phyloP scores from a whole-genome alignment of 2,888 invertebrate genomes.

The Macaria notata region DNA sequence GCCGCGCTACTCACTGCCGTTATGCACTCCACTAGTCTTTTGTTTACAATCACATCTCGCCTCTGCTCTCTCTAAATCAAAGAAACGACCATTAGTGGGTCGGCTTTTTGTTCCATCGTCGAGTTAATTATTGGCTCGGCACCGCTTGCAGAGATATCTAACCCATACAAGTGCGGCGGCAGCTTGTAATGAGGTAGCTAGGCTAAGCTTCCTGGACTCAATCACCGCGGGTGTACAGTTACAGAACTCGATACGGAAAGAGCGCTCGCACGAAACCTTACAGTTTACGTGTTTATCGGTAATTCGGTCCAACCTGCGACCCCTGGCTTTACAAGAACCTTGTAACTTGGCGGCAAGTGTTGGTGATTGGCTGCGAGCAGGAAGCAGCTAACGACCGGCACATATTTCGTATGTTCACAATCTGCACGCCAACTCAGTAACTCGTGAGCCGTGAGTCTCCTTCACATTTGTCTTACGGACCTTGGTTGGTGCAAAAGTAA shows the following conservation, averaged over 20 bases:
- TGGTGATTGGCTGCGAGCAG: constrained; percentile 17
- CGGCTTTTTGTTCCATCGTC: background rate
- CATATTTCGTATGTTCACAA: background rate
- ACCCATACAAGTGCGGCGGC: constrained; percentile 22
- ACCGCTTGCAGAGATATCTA: background rate
- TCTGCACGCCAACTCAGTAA: constrained; percentile 7
- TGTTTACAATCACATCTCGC: background rate
- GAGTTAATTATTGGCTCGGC: background rate
- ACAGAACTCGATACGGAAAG: constrained; percentile 4
- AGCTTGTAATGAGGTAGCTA: constrained; percentile 13
- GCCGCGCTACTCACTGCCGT: constrained; percentile 7
- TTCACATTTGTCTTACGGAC: constrained; percentile 1
- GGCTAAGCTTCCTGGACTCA: constrained; percentile 24
- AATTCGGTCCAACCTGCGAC: constrained; percentile 12
- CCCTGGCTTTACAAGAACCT: constrained; percentile 5
- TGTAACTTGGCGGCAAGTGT: constrained; percentile 6
- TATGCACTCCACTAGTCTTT: constrained; percentile 5
- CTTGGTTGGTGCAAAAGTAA: no score
- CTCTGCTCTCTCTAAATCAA: background rate
- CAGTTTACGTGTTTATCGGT: constrained; percentile 5
- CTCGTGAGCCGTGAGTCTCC: constrained; percentile 6
- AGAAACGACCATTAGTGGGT: background rate
- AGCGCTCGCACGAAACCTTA: constrained; percentile 15
- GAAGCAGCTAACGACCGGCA: constrained; percentile 9
- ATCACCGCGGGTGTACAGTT: constrained; percentile 19